Conservation (phyloP, 2,888 invertebrate genomes). For the Euplexia lucipara region DNA sequence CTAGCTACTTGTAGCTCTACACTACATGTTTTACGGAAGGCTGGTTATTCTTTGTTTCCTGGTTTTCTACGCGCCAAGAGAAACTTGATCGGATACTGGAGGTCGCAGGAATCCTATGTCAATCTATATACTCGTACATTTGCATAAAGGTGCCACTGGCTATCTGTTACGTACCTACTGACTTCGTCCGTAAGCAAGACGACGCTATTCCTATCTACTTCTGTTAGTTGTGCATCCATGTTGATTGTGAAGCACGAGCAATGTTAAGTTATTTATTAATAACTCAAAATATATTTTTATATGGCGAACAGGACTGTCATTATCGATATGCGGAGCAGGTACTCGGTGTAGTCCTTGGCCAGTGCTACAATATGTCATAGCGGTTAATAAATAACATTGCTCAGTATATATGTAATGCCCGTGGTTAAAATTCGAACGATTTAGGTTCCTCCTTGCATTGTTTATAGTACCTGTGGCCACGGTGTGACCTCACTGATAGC, state of each 20-base stretch:
- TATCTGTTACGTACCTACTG: slow-evolving; percentile 53
- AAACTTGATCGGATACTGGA: slow-evolving; percentile 64
- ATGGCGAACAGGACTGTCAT: not conserved
- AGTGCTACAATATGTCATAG: slow-evolving; percentile 19
- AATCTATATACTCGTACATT: slow-evolving; percentile 30
- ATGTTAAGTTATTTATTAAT: slow-evolving; percentile 6
- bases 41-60: slow-evolving; percentile 64
- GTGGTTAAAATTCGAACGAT: slow-evolving; percentile 12
- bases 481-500: slow-evolving; percentile 46
- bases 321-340: slow-evolving; percentile 6
- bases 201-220: slow-evolving; percentile 3
- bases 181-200: slow-evolving; percentile 14
- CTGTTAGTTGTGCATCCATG: slow-evolving; percentile 3
- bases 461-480: slow-evolving; percentile 39
- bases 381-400: slow-evolving; percentile 23
- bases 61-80: slow-evolving; percentile 56
- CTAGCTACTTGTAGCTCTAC: slow-evolving; percentile 8
- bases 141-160: slow-evolving; percentile 35
- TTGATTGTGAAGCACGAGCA: not conserved
- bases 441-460: slow-evolving; percentile 36
- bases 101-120: slow-evolving; percentile 58
- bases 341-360: slow-evolving; percentile 18
- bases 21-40: slow-evolving; percentile 53
- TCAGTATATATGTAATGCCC: not conserved
- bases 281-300: not conserved